Evolutionary conservation across 2,113 vertebrate genomes (phyloP), one percentile per base, ranked within the genome.

Genomic region (Aegithalos caudatus): DNA sequence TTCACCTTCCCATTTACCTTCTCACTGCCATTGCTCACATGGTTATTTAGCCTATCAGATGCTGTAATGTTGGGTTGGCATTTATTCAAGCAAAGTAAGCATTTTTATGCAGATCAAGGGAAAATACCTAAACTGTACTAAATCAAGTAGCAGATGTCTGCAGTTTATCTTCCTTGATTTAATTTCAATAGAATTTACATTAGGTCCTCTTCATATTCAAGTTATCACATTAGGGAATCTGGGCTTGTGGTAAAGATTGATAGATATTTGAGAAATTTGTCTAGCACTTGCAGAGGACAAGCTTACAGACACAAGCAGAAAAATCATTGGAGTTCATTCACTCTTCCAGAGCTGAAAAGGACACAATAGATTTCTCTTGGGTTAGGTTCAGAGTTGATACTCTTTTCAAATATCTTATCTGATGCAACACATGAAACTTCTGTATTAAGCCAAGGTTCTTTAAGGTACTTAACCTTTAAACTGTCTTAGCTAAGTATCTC

Each of bases 181-280:
- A 81, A 96, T 97, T 97, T 94, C 97, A 96, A 86, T 76, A 61
- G 28, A 96, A 98, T 96, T 97, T 98, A 82, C 94, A 97, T 92
- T 83, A 72, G 50, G 38, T 72, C 86, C 50, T 97, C 92, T 95
- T 97, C 81, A 38, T 92, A 93, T 97, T 95, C 61, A 94, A 73
- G 86, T 95, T 96, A 94, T 96, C 79, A 33, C 91, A 92, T 96
- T 96, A 96, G 94, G 78, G 94, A 97, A 37, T 79, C 61, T 94
- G 87, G 60, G 86, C 28, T 96, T 37, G 18, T 48, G 40, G 78
- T 93, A 60, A 40, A 91, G 65, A 91, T 18, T 88, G 91, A 95
- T 80, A 92, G 72, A 88, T 28, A 13, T 60, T 72, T 64, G 50
- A 81, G 48, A 73, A 84, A 42, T 56, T 48, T 76, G 50, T 45